These are phyloP conservation scores for Brachyptera putata DNA, from an alignment of 2,888 invertebrate species.

Conservation along the genomic window DNA sequence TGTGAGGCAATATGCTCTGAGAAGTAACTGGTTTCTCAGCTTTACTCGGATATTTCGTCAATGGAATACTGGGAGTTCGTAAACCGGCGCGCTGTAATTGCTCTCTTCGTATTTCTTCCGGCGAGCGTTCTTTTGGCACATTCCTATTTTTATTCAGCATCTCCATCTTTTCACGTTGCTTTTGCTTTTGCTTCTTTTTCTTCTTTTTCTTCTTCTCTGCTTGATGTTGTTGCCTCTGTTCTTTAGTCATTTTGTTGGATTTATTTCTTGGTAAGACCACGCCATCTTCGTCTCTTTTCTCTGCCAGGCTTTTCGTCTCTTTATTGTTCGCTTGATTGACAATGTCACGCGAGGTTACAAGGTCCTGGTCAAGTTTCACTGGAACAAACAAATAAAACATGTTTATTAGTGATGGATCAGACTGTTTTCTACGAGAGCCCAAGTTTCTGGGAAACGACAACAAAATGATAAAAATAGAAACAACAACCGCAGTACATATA, in stretches of 20 bases:
- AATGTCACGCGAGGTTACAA: conserved; percentile 1
- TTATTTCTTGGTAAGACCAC: conserved; percentile 9
- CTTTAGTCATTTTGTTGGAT: conserved; percentile 16
- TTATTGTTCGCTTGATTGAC: too few species aligned
- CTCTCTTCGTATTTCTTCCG: conserved; percentile 2
- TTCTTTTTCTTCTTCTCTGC: conserved; percentile 28
- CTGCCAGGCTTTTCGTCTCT: too few species aligned
- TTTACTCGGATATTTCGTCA: background rate
- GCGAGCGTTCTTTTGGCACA: background rate
- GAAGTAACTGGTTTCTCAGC: background rate
- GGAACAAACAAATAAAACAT: conserved; percentile 1
- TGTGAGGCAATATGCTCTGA: background rate
- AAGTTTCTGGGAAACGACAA: too few species aligned
- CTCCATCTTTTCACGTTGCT: conserved; percentile 13
- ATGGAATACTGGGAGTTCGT: background rate
- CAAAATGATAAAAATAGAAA: too few species aligned
- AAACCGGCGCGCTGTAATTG: conserved; percentile 26
- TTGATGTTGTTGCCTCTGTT: conserved; percentile 19
- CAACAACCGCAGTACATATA: too few species aligned
- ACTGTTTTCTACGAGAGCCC: too few species aligned
- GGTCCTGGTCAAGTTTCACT: conserved; percentile 27
- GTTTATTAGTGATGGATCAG: too few species aligned
- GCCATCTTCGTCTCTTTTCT: conserved; percentile 6
- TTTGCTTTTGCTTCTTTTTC: conserved; percentile 24
- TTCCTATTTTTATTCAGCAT: background rate